phyloP scores from a whole-genome alignment of 2,888 invertebrate genomes.

The Griposia aprilina region DNA sequence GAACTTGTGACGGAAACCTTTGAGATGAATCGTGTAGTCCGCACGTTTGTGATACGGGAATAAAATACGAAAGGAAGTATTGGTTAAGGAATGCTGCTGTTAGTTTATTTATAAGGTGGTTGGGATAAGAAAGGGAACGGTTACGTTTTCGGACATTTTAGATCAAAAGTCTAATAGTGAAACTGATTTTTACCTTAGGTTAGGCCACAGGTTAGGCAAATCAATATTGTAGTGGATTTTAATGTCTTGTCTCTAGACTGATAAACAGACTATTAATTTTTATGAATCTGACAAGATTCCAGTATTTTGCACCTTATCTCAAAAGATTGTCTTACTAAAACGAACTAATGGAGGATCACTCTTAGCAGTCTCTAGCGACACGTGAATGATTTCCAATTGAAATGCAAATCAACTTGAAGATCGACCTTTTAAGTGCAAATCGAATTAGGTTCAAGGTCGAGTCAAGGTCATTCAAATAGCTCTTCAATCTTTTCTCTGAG shows the following conservation, averaged over 20 bases:
- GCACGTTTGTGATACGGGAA: slow-evolving; percentile 22
- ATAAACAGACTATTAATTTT: not conserved
- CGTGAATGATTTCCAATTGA: slow-evolving; percentile 27
- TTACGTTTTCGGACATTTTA: not conserved
- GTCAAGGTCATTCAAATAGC: slow-evolving; percentile 9
- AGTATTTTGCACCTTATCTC: not conserved
- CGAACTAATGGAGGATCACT: slow-evolving; percentile 2
- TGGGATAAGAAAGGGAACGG: not conserved
- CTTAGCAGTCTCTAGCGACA: not conserved
- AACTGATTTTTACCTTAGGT: not conserved
- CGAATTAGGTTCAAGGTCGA: slow-evolving; percentile 15
- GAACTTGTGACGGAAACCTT: slow-evolving; percentile 17
- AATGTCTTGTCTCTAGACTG: not conserved
- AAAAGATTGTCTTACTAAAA: not conserved
- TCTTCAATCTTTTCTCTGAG: slow-evolving; percentile 15
- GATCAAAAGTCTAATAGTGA: not conserved
- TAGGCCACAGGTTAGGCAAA: not conserved
- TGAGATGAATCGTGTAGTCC: slow-evolving; percentile 19
- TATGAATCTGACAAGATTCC: not conserved
- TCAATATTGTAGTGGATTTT: not conserved
- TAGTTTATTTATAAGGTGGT: slow-evolving; percentile 18
- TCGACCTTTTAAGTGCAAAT: slow-evolving; percentile 36
- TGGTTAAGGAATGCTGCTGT: slow-evolving; percentile 6
- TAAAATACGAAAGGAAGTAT: slow-evolving; percentile 31
- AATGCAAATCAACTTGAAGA: slow-evolving; percentile 36